Evolutionary conservation across 2,888 invertebrate genomes (phyloP), one percentile per base, ranked within the genome.

Genomic region (Oscheius sp.): DNA sequence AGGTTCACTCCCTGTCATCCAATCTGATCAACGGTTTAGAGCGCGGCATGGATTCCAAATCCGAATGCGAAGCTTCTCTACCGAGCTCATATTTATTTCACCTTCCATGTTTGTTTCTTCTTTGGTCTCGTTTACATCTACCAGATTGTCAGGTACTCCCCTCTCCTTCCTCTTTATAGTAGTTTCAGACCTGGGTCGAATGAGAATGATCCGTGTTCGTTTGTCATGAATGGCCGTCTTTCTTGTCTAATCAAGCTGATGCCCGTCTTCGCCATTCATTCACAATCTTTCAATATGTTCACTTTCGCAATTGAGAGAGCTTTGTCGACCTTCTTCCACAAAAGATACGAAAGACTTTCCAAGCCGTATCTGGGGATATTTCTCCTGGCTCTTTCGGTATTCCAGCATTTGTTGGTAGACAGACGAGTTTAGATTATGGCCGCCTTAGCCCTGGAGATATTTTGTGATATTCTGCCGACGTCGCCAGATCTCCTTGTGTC

Each of bases 231-330:
- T 21, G 61, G 43, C 21, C 41, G 43, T 1, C 43, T 61, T 7
- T 61, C 61, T 21, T 41, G 61, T 61, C 43, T 43, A 2, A 59
- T 59, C 16, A 29, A 41, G 13, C n/a, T 59, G 13, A n/a, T 59
- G 2, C 64, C 64, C 16, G 64, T 64, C 52, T 13, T 66, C 2
- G 66, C 29, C 27, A 49, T 66, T 12, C 35, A 52, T 13, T 16
- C 66, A n/a, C 66, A 66, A 52, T 66, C 66, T 27, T 66, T 66
- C 66, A 66, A 25, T 27, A 66, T 66, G 66, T 27, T 49, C 35
- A 16, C 49, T n/a, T 66, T 66, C 25, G 66, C 66, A 2, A 46
- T 66, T 16, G 66, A 66, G 49, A 66, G 66, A 27, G 52, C 66
- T 2, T 18, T 66, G 13, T 49, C 66, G 6, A 29, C 66, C 18